Conservation (phyloP, 2,113 vertebrate genomes). For the Anas platyrhynchos region DNA sequence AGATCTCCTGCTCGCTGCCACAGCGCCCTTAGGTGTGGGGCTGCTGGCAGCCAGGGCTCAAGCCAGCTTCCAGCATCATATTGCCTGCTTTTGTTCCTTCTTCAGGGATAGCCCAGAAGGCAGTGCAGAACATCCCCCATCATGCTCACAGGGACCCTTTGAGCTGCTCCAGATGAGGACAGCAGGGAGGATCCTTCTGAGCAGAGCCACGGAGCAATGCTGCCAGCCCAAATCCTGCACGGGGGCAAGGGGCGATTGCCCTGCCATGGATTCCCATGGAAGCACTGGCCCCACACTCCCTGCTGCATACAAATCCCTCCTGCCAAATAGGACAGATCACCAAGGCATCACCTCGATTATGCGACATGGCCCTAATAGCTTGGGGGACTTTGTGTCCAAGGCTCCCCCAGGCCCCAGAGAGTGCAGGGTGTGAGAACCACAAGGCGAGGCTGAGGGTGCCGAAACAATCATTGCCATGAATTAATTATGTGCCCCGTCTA, state of each 20-base stretch:
- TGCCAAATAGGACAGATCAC: not conserved
- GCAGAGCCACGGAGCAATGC: not conserved
- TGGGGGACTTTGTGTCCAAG: not conserved
- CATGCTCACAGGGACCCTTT: not conserved
- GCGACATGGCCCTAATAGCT: not conserved
- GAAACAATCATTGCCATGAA: not conserved
- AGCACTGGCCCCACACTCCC: accelerated
- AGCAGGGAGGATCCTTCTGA: not conserved
- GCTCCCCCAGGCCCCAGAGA: accelerated
- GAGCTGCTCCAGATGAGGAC: not conserved
- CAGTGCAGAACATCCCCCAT: accelerated
- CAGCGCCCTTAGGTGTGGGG: not conserved
- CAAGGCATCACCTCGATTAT: slow-evolving; percentile 44
- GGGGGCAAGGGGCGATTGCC: not conserved
- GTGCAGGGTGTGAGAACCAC: not conserved
- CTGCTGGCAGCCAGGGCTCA: not conserved
- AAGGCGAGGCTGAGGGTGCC: not conserved
- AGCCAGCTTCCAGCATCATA: not conserved
- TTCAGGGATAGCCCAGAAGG: not conserved
- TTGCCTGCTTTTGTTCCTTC: not conserved
- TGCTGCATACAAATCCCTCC: slow-evolving; percentile 5
- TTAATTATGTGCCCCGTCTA: not conserved
- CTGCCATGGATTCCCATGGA: not conserved
- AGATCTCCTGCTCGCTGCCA: not conserved
- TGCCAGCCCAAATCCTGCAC: not conserved